A percentile compares a stretch with the other conserved stretches of the same genome.
Conservation (phyloP, 2,888 invertebrate genomes). For the Ichneumoninae sp. region DNA sequence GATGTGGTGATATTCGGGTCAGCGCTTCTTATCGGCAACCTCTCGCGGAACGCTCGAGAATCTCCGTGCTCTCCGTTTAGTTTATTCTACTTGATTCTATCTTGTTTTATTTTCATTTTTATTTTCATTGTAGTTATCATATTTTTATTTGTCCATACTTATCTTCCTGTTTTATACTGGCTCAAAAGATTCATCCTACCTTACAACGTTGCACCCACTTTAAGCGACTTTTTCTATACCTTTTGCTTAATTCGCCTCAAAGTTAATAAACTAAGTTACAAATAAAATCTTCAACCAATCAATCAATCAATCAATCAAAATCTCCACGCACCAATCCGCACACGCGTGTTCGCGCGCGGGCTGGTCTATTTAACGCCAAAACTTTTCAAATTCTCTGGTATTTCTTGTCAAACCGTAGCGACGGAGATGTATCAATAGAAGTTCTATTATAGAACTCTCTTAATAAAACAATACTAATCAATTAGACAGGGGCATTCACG, state of each 20-base stretch:
- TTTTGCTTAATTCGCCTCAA: too few relatives aligned
- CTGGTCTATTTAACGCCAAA: not conserved
- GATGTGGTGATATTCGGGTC: slow-evolving; percentile 14
- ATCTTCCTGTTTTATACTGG: too few relatives aligned
- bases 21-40: not conserved
- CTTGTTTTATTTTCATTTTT: too few relatives aligned
- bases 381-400: not conserved
- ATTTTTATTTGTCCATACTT: too few relatives aligned
- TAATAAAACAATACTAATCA: not conserved
- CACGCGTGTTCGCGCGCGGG: not conserved
- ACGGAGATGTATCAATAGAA: not conserved
- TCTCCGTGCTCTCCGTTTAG: not conserved
- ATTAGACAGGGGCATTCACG: not conserved
- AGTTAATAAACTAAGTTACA: too few relatives aligned
- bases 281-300: too few relatives aligned
- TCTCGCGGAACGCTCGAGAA: slow-evolving; percentile 7
- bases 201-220: too few relatives aligned
- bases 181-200: too few relatives aligned
- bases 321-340: slow-evolving; percentile 6
- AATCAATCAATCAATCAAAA: too few relatives aligned
- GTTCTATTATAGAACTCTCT: not conserved
- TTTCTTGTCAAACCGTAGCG: not conserved
- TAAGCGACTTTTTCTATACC: too few relatives aligned
- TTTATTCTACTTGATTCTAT: too few relatives aligned
- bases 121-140: too few relatives aligned